These are phyloP conservation scores for Danio rerio DNA, from an alignment of 2,113 vertebrate genomes.

Conservation along the genomic window GRCz12tu NC_133189.1:38203001-38203500, in stretches of 20 bases:
- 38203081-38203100: not conserved
- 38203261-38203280: conserved; percentile 10
- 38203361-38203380: conserved; percentile 80
- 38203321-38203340: conserved; percentile 61
- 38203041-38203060: not conserved
- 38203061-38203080: not conserved
- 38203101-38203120: not conserved
- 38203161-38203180: not conserved
- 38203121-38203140: not conserved
- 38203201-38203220: not conserved
- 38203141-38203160: not conserved
- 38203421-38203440: conserved; percentile 39
- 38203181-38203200: not conserved
- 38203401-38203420: conserved; percentile 66
- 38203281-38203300: conserved; percentile 48
- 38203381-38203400: conserved; percentile 77
- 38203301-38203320: conserved; percentile 41
- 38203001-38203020: not conserved
- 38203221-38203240: conserved; percentile 5
- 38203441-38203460: conserved; percentile 41
- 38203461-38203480: conserved; percentile 56
- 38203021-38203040: not conserved
- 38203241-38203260: not conserved
- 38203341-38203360: conserved; percentile 73
- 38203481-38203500: conserved; percentile 29